Percentiles rank a stretch among this genome's conserved stretches.
Evolutionary conservation across 2,113 vertebrate genomes (phyloP).

Genomic region (Scortum barcoo): DNA sequence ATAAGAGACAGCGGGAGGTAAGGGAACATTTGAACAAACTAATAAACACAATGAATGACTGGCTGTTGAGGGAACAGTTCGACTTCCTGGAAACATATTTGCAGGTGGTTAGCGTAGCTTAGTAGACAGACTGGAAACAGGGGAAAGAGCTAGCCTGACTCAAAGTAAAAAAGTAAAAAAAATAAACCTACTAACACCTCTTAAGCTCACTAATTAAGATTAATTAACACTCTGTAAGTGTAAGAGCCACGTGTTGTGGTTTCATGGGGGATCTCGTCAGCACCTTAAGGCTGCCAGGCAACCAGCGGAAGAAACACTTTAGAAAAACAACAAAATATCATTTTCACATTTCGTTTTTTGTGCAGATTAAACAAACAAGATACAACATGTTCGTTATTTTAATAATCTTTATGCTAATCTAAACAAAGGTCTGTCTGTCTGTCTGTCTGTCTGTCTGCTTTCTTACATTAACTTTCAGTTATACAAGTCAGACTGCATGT

Average conservation of each 20-base stretch:
- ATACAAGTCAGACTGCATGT: constrained; percentile 40
- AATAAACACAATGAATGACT: neutral
- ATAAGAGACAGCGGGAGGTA: constrained; percentile 13
- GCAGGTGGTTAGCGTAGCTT: neutral
- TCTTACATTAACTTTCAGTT: constrained; percentile 25
- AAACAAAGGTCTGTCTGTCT: neutral
- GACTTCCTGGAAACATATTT: neutral
- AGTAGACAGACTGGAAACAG: neutral
- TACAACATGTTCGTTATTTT: neutral
- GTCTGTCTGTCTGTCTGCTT: neutral
- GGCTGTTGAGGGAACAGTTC: neutral
- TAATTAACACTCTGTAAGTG: neutral
- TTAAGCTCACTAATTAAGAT: neutral
- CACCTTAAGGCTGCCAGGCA: neutral
- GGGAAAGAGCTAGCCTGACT: neutral
- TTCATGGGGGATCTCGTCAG: neutral
- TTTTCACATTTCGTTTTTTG: neutral
- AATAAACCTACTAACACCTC: neutral
- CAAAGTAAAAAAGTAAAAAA: neutral
- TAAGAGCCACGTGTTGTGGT: neutral
- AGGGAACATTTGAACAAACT: neutral
- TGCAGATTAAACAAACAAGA: neutral
- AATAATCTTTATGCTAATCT: neutral
- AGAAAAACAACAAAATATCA: neutral
- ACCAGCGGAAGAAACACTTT: neutral